phyloP scores from a whole-genome alignment of 2,888 invertebrate genomes.

The Villa cingulata region DNA sequence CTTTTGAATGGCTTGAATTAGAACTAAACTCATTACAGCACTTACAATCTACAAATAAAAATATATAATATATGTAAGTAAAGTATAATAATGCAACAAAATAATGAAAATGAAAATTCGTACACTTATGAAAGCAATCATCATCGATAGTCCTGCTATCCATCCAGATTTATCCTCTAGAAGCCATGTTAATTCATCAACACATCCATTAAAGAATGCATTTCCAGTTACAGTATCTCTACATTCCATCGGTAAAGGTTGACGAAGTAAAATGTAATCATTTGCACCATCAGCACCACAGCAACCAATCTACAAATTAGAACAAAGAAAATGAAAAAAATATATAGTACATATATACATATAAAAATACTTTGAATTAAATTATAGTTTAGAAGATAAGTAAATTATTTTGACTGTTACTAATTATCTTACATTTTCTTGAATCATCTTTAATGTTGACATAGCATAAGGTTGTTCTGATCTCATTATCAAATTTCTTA shows the following conservation, averaged over 20 bases:
- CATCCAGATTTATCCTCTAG: slow-evolving; percentile 71
- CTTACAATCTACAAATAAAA: slow-evolving; percentile 45
- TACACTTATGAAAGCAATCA: slow-evolving; percentile 65
- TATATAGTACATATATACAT: too few relatives aligned
- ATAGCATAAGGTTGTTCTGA: slow-evolving; percentile 56
- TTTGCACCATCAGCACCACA: slow-evolving; percentile 78
- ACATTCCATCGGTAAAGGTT: slow-evolving; percentile 71
- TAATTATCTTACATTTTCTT: slow-evolving; percentile 58
- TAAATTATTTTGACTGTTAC: not conserved
- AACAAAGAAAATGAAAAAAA: slow-evolving; percentile 12
- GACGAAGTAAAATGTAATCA: slow-evolving; percentile 62
- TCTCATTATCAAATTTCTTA: slow-evolving; percentile 60
- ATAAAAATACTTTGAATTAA: too few relatives aligned
- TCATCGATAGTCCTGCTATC: slow-evolving; percentile 66
- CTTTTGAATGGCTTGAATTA: slow-evolving; percentile 60
- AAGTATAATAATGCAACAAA: not conserved
- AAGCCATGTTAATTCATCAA: slow-evolving; percentile 79
- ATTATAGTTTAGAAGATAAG: not conserved
- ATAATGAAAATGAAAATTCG: slow-evolving; percentile 37
- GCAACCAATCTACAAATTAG: slow-evolving; percentile 56
- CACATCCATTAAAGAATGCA: slow-evolving; percentile 77
- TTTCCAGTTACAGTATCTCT: slow-evolving; percentile 80
- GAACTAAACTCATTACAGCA: slow-evolving; percentile 52
- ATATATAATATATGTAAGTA: not conserved
- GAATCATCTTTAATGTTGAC: slow-evolving; percentile 59